Evolutionary conservation across 2,888 invertebrate genomes (phyloP), one percentile per base, ranked within the genome.

Genomic region (Agonopterix arenella): DNA sequence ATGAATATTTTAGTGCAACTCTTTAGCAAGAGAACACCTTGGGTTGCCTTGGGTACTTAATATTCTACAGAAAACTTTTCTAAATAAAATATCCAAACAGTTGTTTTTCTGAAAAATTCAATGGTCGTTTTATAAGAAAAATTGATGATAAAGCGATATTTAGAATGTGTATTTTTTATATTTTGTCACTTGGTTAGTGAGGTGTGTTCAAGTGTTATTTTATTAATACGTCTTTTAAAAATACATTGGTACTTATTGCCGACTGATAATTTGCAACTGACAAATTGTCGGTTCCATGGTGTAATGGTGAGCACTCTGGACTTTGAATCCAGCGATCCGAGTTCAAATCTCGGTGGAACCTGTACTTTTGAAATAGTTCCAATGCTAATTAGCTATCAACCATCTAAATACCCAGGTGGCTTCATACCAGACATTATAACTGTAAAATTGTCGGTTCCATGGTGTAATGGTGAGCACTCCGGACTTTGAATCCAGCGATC

Each of bases 291-390:
- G 93, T 93, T 91, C 93, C 93, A 93, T 93, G 93, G 93, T 93
- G 52, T 52, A 52, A 52, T 47, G 93, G 93, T 93, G 93, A 93
- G 93, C 93, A 93, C 93, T 93, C 93, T 93, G 93, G 93, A 93
- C 93, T 93, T 92, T 93, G 91, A 93, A 93, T 93, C 93, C 93
- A 93, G 93, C 93, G 93, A 93, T 93, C 93, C 93, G 93, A 93
- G 93, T 93, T 93, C 93, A 93, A 93, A 93, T 93, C 93, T 93
- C 93, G 93, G 93, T 93, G 93, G 93, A 91, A 93, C 93, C 93
- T 86, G 67, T 11, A 43, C 11, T 43, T 43, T 43, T 43, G 1
- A 4, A 4, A 18, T 18, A 18, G 13, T 13, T 13, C 2, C 13
- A 13, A 13, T 13, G 13, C 13, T 13, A 13, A 13, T 13, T 13